A percentile compares a stretch with the other conserved stretches of the same genome.
phyloP scores from a whole-genome alignment of 2,113 vertebrate species.

The Ellobius talpinus region DNA sequence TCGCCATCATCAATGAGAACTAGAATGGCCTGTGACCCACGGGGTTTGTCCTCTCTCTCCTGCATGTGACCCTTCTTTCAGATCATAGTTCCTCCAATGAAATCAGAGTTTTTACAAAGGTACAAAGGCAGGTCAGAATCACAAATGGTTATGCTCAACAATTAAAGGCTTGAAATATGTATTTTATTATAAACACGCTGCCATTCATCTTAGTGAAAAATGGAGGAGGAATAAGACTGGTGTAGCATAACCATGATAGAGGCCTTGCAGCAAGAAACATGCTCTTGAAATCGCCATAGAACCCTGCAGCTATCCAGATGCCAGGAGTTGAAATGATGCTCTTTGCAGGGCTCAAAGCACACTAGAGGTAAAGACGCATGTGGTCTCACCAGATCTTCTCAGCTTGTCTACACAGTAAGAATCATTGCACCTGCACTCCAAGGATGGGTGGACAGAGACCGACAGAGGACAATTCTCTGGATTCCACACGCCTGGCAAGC shows the following conservation, averaged over 20 bases:
- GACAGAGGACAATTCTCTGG: neutral
- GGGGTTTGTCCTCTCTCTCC: neutral
- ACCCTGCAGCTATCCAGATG: neutral
- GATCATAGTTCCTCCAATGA: conserved; percentile 42
- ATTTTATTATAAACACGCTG: conserved; percentile 62
- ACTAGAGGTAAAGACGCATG: neutral
- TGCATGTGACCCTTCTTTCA: neutral
- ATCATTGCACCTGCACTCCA: neutral
- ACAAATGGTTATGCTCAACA: neutral
- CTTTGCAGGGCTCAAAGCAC: neutral
- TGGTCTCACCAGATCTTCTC: neutral
- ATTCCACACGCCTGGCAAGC: neutral
- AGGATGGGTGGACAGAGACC: neutral
- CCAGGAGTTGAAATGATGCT: neutral
- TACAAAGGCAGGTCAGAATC: conserved; percentile 35
- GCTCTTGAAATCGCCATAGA: neutral
- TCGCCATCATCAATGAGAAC: neutral
- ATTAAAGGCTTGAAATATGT: neutral
- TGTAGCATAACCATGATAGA: neutral
- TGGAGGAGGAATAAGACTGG: neutral
- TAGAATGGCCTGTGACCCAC: neutral
- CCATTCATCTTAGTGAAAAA: neutral
- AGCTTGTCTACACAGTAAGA: neutral
- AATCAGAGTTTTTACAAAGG: conserved; percentile 38
- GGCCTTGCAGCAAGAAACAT: neutral